Evolutionary conservation across 2,888 invertebrate genomes (phyloP).

Genomic region (Mechanitis mazaeus): DNA sequence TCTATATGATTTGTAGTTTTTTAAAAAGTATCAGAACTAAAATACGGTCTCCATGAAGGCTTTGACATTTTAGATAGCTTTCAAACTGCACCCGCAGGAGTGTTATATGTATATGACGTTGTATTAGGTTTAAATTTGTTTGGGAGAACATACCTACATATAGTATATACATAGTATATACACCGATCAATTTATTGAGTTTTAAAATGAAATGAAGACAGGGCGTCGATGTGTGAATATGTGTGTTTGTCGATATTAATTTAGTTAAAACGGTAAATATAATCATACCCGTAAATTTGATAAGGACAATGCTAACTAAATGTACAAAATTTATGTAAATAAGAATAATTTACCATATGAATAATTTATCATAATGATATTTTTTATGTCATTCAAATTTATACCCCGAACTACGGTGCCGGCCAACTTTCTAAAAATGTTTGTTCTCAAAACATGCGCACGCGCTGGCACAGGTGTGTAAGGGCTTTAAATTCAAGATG

Average conservation of each 20-base stretch:
- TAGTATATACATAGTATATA: too few relatives aligned
- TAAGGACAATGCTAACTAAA: too few relatives aligned
- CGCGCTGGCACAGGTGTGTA: background rate
- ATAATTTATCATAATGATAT: background rate
- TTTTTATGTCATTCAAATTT: background rate
- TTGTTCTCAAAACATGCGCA: background rate
- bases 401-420: background rate
- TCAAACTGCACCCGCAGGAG: slow-evolving; percentile 17
- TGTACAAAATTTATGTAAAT: too few relatives aligned
- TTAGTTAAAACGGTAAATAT: too few relatives aligned
- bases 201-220: too few relatives aligned
- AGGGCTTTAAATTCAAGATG: slow-evolving; percentile 19
- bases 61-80: slow-evolving; percentile 15
- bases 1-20: too few relatives aligned
- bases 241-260: too few relatives aligned
- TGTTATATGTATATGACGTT: slow-evolving; percentile 9
- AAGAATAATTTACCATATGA: too few relatives aligned
- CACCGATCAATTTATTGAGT: too few relatives aligned
- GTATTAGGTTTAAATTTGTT: background rate
- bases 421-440: slow-evolving; percentile 1
- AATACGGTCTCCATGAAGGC: slow-evolving; percentile 8
- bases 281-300: too few relatives aligned
- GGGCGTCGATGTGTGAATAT: too few relatives aligned
- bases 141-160: background rate
- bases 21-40: too few relatives aligned